Base-by-base conservation (phyloP, 2,113 vertebrate genomes). In the Casuarius casuarius region DNA sequence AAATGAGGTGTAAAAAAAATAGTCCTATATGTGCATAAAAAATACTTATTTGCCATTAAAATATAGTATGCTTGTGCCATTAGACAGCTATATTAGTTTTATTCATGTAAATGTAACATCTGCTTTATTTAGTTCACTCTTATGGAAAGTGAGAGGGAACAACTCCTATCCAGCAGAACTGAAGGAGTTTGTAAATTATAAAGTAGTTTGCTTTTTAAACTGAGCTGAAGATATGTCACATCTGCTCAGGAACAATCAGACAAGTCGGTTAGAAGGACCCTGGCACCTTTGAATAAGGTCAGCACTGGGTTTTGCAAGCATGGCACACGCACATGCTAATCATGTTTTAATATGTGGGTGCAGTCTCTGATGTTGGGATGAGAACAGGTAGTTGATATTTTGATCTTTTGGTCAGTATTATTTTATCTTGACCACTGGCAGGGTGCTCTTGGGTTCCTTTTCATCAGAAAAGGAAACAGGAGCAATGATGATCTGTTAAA, bases 301-400 rank as follows among this genome's bases (percentile, higher is more conserved):
- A 75, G 72, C 79, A 58, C 26, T 35, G 18, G 12, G 68, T 84
- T 92, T 86, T 67, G 83, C 46, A 70, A 40, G 75, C 46, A 70
- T 62, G 87, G 52, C 58, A 40, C 38, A 13, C 82, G 33, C 40
- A 19, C 31, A 7, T 70, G 44, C 52, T 95, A 49, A 72, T 86
- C 88, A 63, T 83, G 71, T 88, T 95, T 92, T 80, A 94, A 83
- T 67, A 58, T 85, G 61, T 33, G 90, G 79, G 65, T 93, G 72
- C 85, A 75, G 68, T 78, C 83, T 95, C 94, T 92, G 83, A 92
- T 87, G 76, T 83, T 71, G 68, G 54, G 5, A 7, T 76, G 67
- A 71, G 65, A 84, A 74, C 65, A 38, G 22, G 22, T 62, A 51
- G 76, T 61, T 81, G 83, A 15, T 93, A 90, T 90, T 96, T 95